A percentile compares a stretch with the other conserved stretches of the same genome.
Evolutionary conservation across 1,140 invertebrate species (phyloP).

Genomic region (Aphaenogaster floridana): DNA sequence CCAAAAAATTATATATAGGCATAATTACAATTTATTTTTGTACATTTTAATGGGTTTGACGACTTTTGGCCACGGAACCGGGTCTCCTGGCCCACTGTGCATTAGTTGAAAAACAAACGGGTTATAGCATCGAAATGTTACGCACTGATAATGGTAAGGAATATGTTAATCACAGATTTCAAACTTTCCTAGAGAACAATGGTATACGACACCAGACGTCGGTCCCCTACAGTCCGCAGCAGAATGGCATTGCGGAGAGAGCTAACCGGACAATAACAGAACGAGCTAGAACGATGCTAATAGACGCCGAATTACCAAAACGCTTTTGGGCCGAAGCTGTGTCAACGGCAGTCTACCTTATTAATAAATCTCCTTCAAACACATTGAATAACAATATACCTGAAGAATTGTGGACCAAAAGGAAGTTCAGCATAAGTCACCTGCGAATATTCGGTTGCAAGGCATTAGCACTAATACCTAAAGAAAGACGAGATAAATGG

Average conservation of each 20-base stretch:
- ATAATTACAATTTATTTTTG: too few species aligned
- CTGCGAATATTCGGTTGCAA: too few species aligned
- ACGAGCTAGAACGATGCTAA: neutral
- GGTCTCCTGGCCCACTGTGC: too few species aligned
- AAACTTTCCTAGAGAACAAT: neutral
- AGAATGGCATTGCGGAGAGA: slow-evolving; percentile 40
- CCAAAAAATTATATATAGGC: too few species aligned
- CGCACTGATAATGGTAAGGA: neutral
- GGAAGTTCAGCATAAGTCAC: too few species aligned
- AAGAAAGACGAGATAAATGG: too few species aligned
- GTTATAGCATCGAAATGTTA: neutral
- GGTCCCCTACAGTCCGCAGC: slow-evolving; percentile 33
- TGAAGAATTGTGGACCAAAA: too few species aligned
- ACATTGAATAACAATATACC: too few species aligned
- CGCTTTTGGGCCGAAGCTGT: slow-evolving; percentile 38
- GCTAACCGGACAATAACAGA: slow-evolving; percentile 35
- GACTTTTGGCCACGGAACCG: too few species aligned
- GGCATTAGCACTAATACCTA: too few species aligned
- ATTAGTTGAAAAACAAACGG: neutral
- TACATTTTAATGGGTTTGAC: too few species aligned
- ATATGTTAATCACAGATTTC: neutral
- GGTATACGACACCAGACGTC: neutral
- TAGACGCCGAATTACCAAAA: neutral
- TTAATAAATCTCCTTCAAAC: slow-evolving; percentile 15
- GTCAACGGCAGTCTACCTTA: neutral